Evolutionary conservation across 2,888 invertebrate genomes (phyloP).

Genomic region (Argyresthia albistria): DNA sequence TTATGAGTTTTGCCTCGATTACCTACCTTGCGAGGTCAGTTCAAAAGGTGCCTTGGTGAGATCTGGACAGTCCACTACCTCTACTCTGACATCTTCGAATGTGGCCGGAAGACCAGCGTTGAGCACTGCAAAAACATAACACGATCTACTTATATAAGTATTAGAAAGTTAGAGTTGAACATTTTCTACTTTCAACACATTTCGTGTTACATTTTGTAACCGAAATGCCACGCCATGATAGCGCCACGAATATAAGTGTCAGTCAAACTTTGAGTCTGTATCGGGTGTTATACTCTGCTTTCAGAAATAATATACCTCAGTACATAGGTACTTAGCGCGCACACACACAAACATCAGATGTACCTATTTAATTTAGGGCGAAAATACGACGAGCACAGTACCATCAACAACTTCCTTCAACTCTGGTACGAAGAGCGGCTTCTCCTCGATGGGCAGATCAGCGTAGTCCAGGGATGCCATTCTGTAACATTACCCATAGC

Average conservation of each 20-base stretch:
- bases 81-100: conserved; percentile 80
- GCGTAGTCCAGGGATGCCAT: conserved; percentile 51
- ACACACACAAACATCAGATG: too few species aligned
- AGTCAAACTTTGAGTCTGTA: too few species aligned
- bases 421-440: conserved; percentile 72
- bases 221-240: background rate
- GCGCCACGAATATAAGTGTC: too few species aligned
- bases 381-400: conserved; percentile 24
- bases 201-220: background rate
- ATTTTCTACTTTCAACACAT: background rate
- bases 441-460: conserved; percentile 62
- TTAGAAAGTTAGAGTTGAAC: background rate
- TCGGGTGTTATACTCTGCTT: too few species aligned
- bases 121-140: conserved; percentile 74
- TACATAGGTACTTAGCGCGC: too few species aligned
- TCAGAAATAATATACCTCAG: too few species aligned
- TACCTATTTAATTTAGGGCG: too few species aligned
- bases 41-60: conserved; percentile 84
- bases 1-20: background rate
- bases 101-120: conserved; percentile 76
- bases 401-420: conserved; percentile 78
- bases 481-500: conserved; percentile 20
- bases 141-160: background rate
- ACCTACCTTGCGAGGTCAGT: conserved; percentile 82
- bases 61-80: conserved; percentile 89